Evolutionary conservation across 2,888 invertebrate genomes (phyloP), one percentile per base, ranked within the genome.

Genomic region (Tenthredo livida): DNA sequence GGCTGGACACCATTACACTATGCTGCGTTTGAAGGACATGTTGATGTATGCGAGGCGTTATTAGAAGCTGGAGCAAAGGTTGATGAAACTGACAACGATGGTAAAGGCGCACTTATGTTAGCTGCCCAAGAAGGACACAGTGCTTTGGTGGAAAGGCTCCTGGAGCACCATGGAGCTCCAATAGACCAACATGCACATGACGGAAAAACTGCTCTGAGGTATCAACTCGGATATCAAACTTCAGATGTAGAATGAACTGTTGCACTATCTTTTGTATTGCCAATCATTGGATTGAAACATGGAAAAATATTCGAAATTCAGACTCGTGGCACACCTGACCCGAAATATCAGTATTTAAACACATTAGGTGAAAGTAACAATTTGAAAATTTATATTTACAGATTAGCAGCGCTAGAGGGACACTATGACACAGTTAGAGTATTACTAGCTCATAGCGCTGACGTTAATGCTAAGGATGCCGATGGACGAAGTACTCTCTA

Each of bases 1-100:
- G 99, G 99, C 0, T 99, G 99, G 99, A 99, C 99, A 0, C 98
- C 99, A 0, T 93, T 99, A 84, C 99, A 99, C 92, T 99, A 99
- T 92, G 97, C 99, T 0, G 98, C 99, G 17, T 99, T 98, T 92
- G 98, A 99, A 94, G 97, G 98, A 15, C 98, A 98, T 92, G 94
- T 95, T 83, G 97, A 97, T 91, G 97, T 98, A 0, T 96, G 97
- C 90, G 97, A 97, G 89, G 96, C 97, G 0, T 93, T 98, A 0
- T 93, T 98, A 0, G 98, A 98, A 91, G 97, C 97, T 0, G 98
- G 98, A 0, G 98, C 98, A 0, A 96, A 97, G 91, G 96, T 98
- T 12, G 97, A 98, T 91, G 97, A 98, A 92, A 96, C 97, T 7
- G 98, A 98, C 93, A 98, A 98, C 92, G 98, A 98, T 89, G 98